A percentile compares a stretch with the other conserved stretches of the same genome.
These are phyloP conservation scores for Solea solea DNA, from an alignment of 2,113 vertebrate genomes.

Conservation along the genomic window DNA sequence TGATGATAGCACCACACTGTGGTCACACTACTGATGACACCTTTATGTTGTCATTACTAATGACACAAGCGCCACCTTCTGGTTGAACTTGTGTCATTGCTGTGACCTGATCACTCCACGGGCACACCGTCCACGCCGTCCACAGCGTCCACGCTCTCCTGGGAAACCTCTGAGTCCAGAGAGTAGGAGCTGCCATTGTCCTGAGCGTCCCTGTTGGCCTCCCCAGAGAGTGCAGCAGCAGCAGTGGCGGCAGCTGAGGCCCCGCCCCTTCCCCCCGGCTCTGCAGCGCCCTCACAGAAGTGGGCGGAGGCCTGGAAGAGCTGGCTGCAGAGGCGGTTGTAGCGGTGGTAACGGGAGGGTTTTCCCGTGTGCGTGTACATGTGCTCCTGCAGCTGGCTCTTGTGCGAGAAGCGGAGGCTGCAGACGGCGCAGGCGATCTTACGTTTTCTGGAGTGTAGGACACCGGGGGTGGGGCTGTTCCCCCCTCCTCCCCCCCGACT, in stretches of 20 bases:
- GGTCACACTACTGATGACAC: too few relatives aligned
- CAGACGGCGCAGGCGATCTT: constrained; percentile 92
- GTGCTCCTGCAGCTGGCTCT: constrained; percentile 94
- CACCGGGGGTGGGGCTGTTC: constrained; percentile 46
- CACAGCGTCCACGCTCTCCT: constrained; percentile 88
- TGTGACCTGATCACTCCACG: constrained; percentile 82
- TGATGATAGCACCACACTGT: too few relatives aligned
- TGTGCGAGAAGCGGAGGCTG: constrained; percentile 88
- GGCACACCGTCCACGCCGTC: constrained; percentile 87
- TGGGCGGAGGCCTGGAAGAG: constrained; percentile 83
- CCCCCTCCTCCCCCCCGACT: constrained; percentile 73
- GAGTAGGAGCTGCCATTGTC: constrained; percentile 89
- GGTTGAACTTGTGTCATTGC: not conserved
- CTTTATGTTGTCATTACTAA: too few relatives aligned
- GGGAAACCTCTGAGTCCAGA: constrained; percentile 89
- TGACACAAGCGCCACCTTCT: not conserved
- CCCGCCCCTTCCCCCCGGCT: constrained; percentile 48
- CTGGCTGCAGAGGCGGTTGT: constrained; percentile 85
- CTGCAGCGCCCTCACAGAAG: constrained; percentile 77
- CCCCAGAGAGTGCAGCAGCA: constrained; percentile 64
- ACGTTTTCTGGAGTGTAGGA: constrained; percentile 87
- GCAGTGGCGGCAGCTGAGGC: constrained; percentile 25
- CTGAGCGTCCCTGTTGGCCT: constrained; percentile 80
- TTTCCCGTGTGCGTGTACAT: constrained; percentile 93
- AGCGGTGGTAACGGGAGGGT: constrained; percentile 84